These are phyloP conservation scores for Zaprionus capensis DNA, from an alignment of 1,140 invertebrate genomes.

Conservation along the genomic window DNA sequence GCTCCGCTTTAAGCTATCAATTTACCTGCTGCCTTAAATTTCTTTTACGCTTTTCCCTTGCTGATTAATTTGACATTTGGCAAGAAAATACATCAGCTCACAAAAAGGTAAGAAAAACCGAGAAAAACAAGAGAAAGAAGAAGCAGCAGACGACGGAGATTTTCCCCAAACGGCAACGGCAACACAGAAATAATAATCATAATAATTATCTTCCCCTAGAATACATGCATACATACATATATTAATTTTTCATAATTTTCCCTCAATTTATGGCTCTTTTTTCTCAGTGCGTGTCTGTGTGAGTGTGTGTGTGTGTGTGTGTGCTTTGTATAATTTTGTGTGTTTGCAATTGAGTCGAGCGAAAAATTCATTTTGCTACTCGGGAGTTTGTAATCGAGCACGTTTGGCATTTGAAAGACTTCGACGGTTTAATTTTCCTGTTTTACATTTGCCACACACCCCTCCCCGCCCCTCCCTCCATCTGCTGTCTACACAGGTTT, in stretches of 20 bases:
- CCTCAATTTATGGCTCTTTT: background rate
- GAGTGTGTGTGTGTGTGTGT: background rate
- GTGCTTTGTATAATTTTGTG: constrained; percentile 18
- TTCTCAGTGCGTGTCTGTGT: background rate
- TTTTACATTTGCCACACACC: constrained; percentile 11
- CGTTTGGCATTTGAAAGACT: constrained; percentile 30
- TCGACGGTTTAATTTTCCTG: constrained; percentile 28
- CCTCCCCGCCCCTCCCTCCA: background rate
- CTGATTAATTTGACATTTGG: constrained; percentile 7
- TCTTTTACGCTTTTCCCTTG: constrained; percentile 4
- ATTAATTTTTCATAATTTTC: constrained; percentile 10
- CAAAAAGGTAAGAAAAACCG: background rate
- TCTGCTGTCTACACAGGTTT: constrained; percentile 25
- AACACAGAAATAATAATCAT: background rate
- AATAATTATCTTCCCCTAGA: background rate
- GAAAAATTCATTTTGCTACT: constrained; percentile 40
- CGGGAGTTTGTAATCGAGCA: constrained; percentile 27
- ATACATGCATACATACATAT: background rate
- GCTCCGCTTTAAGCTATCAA: constrained; percentile 3
- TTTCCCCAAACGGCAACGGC: background rate
- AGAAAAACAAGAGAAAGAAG: background rate
- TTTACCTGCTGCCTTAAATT: constrained; percentile 1
- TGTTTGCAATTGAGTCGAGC: constrained; percentile 20
- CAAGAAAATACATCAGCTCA: constrained; percentile 3
- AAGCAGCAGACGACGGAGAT: background rate